Evolutionary conservation across 2,797 vertebrate genomes (phyloP), one percentile per base, ranked within the genome.

Genomic region (Steatocranus sp.): DNA sequence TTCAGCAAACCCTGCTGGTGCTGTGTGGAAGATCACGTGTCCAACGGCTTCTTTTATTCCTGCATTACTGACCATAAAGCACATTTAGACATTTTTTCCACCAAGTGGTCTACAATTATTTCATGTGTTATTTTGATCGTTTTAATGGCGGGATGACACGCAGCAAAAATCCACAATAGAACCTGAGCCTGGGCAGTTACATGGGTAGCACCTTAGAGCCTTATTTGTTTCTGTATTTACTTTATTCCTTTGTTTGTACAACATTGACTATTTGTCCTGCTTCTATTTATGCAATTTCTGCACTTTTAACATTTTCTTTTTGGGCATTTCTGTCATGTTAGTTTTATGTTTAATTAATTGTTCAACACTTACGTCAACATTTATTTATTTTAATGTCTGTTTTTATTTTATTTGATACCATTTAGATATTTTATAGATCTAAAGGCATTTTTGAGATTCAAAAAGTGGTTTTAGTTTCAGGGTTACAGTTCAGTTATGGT

Each of bases 221-320:
- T 23, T 25, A 68, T 10, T 41, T 23, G 5, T 25, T 68, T 68
- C 12, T 68, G 11, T 5, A 63, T 63, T 63, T n/a, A 63, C 32
- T 38, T 36, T 2, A 36, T 36, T 66, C 11, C 8, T 20, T 20
- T 36, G 18, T 2, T 36, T 63, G 1, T 0, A 1, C 61, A 68
- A 23, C 36, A 43, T 3, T 14, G 25, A 11, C 8, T 18, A 11
- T 43, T 68, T 11, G 2, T 68, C 36, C 63, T 27, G 63, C 23
- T 68, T 43, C 23, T 4, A 25, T 68, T 43, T 41, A 17, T 43
- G 36, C 36, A 4, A 15, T 41, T 43, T 68, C 36, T 2, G 8
- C 63, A 5, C 20, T 25, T 41, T 43, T 41, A 25, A 38, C 20
- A 23, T 15, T 23, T 66, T 41, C 1, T 25, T 14, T 2, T 1